phyloP scores from a whole-genome alignment of 2,113 vertebrate species.

The Pterocles orientalis region DNA sequence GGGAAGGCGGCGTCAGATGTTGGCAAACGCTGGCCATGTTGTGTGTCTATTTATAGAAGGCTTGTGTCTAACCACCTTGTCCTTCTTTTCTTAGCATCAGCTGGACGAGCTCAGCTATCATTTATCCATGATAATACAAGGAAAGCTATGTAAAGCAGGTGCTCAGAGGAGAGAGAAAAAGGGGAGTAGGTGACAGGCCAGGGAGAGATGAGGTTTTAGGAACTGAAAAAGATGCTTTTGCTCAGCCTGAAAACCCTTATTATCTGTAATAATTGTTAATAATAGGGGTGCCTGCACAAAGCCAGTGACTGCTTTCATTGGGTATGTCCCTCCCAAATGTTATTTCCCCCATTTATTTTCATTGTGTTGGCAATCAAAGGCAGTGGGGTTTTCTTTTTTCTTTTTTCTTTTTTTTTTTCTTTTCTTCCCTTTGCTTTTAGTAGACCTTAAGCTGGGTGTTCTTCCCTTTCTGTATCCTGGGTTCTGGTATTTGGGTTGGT shows the following conservation, averaged over 20 bases:
- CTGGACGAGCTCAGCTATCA: conserved; percentile 71
- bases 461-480: not conserved
- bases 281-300: not conserved
- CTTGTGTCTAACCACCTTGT: conserved; percentile 71
- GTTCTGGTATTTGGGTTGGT: conserved; percentile 17
- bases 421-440: not conserved
- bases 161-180: conserved; percentile 27
- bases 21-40: conserved; percentile 73
- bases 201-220: not conserved
- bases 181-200: not conserved
- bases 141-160: conserved; percentile 71
- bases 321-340: not conserved
- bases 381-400: not conserved
- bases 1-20: conserved; percentile 58
- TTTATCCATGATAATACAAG: conserved; percentile 76
- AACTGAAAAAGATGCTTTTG: not conserved
- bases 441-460: not conserved
- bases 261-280: conserved; percentile 47
- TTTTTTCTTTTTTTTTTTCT: too few relatives aligned
- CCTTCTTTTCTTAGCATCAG: conserved; percentile 78
- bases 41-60: conserved; percentile 81
- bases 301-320: not conserved
- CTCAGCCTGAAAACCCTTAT: conserved; percentile 37
- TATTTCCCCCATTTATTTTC: conserved; percentile 49
- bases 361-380: conserved; percentile 22